Conservation (phyloP, 2,888 invertebrate species). For the Tiphia femorata region DNA sequence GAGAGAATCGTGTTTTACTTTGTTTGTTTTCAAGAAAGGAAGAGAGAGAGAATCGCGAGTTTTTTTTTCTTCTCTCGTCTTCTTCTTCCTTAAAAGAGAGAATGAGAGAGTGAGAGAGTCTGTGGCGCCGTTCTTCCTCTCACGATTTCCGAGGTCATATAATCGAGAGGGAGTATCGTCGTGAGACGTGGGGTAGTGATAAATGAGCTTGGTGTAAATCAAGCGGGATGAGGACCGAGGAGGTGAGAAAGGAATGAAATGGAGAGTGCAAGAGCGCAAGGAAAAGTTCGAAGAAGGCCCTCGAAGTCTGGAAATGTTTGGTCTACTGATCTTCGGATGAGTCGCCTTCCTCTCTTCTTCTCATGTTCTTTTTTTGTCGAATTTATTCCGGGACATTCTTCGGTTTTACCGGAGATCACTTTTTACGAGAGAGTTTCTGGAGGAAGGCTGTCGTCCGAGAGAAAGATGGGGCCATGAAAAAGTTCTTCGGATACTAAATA, state of each 20-base stretch:
- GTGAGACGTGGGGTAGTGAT: constrained; percentile 11
- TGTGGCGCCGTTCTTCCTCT: background rate
- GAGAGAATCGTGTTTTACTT: too few species aligned
- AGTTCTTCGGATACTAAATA: too few species aligned
- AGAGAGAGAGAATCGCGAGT: too few species aligned
- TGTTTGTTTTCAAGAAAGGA: too few species aligned
- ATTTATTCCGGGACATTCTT: background rate
- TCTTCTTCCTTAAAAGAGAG: too few species aligned
- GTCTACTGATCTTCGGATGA: constrained; percentile 8
- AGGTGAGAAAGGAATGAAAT: constrained; percentile 1
- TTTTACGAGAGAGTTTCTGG: background rate
- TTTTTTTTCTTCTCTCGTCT: too few species aligned
- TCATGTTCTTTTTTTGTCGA: background rate
- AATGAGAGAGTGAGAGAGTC: too few species aligned
- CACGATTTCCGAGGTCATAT: background rate
- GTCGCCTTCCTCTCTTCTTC: background rate
- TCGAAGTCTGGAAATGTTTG: constrained; percentile 10
- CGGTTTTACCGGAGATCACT: too few species aligned
- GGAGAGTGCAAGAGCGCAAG: background rate
- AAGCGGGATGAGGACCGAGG: background rate
- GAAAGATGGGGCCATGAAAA: too few species aligned
- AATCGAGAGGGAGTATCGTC: background rate
- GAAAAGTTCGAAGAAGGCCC: background rate
- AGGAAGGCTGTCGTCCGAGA: too few species aligned
- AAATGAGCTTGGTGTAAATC: constrained; percentile 9